phyloP scores from a whole-genome alignment of 2,797 vertebrate species.

The Poecilia velifera region DNA sequence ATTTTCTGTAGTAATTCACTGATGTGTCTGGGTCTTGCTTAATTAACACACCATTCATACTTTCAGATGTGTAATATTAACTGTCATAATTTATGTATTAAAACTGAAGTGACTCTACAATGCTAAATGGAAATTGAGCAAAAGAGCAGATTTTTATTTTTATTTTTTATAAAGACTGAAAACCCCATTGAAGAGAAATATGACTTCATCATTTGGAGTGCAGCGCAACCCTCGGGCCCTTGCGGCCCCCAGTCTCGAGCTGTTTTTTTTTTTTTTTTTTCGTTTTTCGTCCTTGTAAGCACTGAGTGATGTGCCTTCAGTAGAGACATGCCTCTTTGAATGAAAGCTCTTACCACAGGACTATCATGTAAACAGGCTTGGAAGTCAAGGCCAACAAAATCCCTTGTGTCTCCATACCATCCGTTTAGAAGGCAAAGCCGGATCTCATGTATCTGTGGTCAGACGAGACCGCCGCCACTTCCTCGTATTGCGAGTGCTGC shows the following conservation, averaged over 20 bases:
- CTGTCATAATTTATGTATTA: conserved; percentile 1
- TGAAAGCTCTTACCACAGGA: conserved; percentile 65
- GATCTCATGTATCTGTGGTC: conserved; percentile 85
- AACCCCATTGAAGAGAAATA: conserved; percentile 40
- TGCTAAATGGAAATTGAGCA: background rate
- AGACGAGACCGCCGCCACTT: conserved; percentile 83
- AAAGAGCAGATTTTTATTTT: background rate
- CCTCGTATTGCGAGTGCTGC: conserved; percentile 81
- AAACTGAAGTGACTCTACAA: conserved; percentile 3
- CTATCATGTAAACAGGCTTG: conserved; percentile 78
- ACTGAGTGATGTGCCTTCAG: conserved; percentile 81
- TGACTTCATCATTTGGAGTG: conserved; percentile 59
- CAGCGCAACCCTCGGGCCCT: conserved; percentile 57
- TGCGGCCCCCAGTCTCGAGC: conserved; percentile 54
- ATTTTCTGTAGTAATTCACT: conserved; percentile 34
- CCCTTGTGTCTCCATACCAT: conserved; percentile 81
- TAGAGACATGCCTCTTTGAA: conserved; percentile 71
- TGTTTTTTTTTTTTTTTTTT: conserved; percentile 8
- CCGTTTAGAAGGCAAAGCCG: conserved; percentile 78
- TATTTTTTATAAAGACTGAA: conserved; percentile 14
- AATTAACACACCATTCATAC: conserved; percentile 15
- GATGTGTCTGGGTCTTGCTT: conserved; percentile 29
- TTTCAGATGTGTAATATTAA: conserved; percentile 9
- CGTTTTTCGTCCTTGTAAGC: conserved; percentile 46
- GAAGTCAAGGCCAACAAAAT: conserved; percentile 83